Evolutionary conservation across 2,888 invertebrate genomes (phyloP), one percentile per base, ranked within the genome.

Genomic region (Rhodophaea formosa): DNA sequence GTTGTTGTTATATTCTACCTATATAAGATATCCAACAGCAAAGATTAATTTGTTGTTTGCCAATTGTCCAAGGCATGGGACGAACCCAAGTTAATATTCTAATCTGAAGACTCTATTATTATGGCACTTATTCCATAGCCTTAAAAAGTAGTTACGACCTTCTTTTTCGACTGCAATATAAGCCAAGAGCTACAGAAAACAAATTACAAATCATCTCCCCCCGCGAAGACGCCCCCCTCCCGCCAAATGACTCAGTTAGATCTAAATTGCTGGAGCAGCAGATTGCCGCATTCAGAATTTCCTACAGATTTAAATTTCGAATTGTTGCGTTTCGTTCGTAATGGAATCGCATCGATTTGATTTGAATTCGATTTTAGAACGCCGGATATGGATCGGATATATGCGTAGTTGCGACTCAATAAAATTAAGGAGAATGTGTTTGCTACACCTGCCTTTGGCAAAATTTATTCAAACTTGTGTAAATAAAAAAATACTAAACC

Each of bases 151-250:
- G 62, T 63, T 71, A 60, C 73, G 17, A 0, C 64, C 16, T 39
- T 73, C 39, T 71, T 6, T 66, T 7, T 39, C 49, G 14, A 23
- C 42, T 56, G 47, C 70, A 58, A 63, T 58, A 39, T 71, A 73
- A 79, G 76, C 77, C 75, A 74, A 77, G 77, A 80, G 83, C 80
- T 77, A 77, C 79, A 88, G 88, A 91, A 89, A 91, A 91, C 91
- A 91, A 90, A 91, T 91, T 91, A 86, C 88, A 88, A 90, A 90
- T 91, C 89, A 90, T 88, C 89, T 85, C 74, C 79, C 81, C 80
- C 72, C 68, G 73, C 77, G 71, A 84, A 84, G 84, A 84, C 80
- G 77, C 67, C 75, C 59, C 65, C 65, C 62, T 70, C 70, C 67
- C 75, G 73, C 82, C 86, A 88, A 88, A 89, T 88, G 89, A 88